Evolutionary conservation across 2,113 vertebrate genomes (phyloP).

Genomic region (Crotalus tigris): DNA sequence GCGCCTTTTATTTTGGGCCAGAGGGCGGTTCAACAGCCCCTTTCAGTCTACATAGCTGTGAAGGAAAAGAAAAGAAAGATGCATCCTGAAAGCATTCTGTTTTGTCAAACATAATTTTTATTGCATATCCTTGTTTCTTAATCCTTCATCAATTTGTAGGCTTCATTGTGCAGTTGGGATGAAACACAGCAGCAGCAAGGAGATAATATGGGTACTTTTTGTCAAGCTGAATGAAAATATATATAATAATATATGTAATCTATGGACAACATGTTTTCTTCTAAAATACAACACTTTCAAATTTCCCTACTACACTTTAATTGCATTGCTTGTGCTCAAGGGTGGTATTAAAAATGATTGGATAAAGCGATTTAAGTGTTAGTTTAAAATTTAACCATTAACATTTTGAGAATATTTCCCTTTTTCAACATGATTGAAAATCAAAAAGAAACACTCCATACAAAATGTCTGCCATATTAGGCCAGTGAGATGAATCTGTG

Average conservation of each 20-base stretch:
- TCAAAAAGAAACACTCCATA: neutral
- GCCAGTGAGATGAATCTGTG: neutral
- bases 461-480: neutral
- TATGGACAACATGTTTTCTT: neutral
- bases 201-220: neutral
- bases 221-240: neutral
- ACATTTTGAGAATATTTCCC: neutral
- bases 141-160: neutral
- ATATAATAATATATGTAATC: neutral
- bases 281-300: neutral
- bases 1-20: constrained; percentile 49
- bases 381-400: neutral
- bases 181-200: neutral
- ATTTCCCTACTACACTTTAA: neutral
- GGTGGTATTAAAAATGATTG: neutral
- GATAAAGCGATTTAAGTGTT: neutral
- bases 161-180: neutral
- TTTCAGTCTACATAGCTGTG: constrained; percentile 41
- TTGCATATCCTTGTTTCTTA: neutral
- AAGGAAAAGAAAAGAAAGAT: constrained; percentile 13
- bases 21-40: constrained; percentile 54
- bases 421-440: neutral
- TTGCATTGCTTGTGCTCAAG: constrained; percentile 13
- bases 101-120: neutral
- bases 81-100: constrained; percentile 1